A percentile compares a stretch with the other conserved stretches of the same genome.
These are phyloP conservation scores for Odontocolon sp. DNA, from an alignment of 2,888 invertebrate genomes.

Conservation along the genomic window DNA sequence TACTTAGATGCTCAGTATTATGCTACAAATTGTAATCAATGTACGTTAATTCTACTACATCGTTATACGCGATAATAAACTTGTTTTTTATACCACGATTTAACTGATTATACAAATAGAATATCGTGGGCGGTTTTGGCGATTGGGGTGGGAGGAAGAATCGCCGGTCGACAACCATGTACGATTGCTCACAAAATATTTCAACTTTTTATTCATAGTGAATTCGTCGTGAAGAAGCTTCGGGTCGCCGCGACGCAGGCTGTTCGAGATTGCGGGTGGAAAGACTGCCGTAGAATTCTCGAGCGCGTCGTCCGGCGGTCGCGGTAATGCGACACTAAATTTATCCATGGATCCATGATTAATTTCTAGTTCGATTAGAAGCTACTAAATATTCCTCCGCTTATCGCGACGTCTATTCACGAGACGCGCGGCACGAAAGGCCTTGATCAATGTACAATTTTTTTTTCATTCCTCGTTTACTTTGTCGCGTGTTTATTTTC, in stretches of 20 bases:
- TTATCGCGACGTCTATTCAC: constrained; percentile 54
- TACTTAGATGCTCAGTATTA: constrained; percentile 66
- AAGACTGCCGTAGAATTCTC: neutral
- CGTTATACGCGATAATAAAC: constrained; percentile 59
- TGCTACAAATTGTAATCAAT: constrained; percentile 56
- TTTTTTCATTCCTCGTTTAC: constrained; percentile 32
- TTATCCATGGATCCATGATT: constrained; percentile 50
- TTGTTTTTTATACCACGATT: constrained; percentile 52
- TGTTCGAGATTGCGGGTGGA: constrained; percentile 23
- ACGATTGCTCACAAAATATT: constrained; percentile 77
- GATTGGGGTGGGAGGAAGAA: neutral
- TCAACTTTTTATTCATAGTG: constrained; percentile 67
- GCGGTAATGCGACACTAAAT: constrained; percentile 42
- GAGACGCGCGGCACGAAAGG: constrained; percentile 60
- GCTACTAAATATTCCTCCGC: constrained; percentile 72
- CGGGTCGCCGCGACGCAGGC: constrained; percentile 20
- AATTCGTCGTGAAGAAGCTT: constrained; percentile 66
- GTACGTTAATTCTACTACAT: constrained; percentile 36
- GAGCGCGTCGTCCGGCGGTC: constrained; percentile 23
- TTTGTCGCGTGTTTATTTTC: constrained; percentile 21
- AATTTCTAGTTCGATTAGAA: constrained; percentile 70
- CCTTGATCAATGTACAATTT: constrained; percentile 61
- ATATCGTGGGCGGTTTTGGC: neutral
- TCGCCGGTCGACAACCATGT: neutral
- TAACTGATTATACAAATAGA: neutral